These are phyloP conservation scores for Brachyopa scutellaris DNA, from an alignment of 2,888 invertebrate species.

Conservation along the genomic window DNA sequence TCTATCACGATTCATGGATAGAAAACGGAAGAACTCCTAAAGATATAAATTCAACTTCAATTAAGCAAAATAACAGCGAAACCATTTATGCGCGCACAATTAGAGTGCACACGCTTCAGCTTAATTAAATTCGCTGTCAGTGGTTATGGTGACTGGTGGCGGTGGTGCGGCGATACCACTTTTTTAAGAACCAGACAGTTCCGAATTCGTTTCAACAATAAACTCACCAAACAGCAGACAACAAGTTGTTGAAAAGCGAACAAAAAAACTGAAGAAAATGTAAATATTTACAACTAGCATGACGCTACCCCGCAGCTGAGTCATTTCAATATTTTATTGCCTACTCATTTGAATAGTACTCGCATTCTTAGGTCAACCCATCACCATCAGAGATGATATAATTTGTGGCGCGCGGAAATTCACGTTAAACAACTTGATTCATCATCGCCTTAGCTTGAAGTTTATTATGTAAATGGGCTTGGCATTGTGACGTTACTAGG, in stretches of 20 bases:
- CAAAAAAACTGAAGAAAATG: not conserved
- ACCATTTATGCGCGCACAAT: not conserved
- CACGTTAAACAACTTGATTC: slow-evolving; percentile 39
- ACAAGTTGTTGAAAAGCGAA: slow-evolving; percentile 9
- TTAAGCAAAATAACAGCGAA: slow-evolving; percentile 7
- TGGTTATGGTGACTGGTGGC: too few relatives aligned
- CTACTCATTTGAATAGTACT: slow-evolving; percentile 4
- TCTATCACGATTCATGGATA: slow-evolving; percentile 12
- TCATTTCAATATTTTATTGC: slow-evolving; percentile 32
- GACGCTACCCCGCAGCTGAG: slow-evolving; percentile 15
- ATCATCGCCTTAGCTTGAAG: slow-evolving; percentile 7
- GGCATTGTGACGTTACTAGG: slow-evolving; percentile 40
- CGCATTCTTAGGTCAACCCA: slow-evolving; percentile 21
- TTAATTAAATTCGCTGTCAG: not conserved
- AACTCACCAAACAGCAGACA: not conserved
- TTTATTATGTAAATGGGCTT: slow-evolving; percentile 36
- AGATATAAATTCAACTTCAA: not conserved
- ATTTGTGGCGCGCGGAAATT: slow-evolving; percentile 24
- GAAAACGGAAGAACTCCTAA: slow-evolving; percentile 8
- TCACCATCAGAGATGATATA: slow-evolving; percentile 51
- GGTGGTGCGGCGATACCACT: not conserved
- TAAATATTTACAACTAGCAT: slow-evolving; percentile 35
- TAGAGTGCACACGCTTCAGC: not conserved
- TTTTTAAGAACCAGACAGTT: not conserved
- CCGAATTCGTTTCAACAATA: not conserved